Evolutionary conservation across 2,888 invertebrate genomes (phyloP), one percentile per base, ranked within the genome.

Genomic region (Athalia rosae): DNA sequence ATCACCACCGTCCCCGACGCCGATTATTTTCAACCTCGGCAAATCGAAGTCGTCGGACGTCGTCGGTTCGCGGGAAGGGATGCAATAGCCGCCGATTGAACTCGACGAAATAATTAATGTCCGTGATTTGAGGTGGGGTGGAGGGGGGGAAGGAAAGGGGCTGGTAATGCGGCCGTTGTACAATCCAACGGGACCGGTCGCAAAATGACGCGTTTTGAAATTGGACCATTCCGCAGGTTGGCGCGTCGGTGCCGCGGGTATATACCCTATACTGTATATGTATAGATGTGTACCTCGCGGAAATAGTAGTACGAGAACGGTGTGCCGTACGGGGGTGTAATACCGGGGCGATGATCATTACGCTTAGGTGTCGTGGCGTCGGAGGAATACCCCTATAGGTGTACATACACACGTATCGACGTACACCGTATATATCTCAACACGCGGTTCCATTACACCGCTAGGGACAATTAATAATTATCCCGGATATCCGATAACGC

Each of bases 381-480:
- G 53, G n/a, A 53, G n/a, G 53, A 28, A n/a, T n/a, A 15, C n/a
- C 13, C 13, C 11, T 9, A 6, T 15, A 13, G 59, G 11, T 13
- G n/a, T 6, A n/a, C n/a, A n/a, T n/a, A n/a, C n/a, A n/a, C n/a
- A 59, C 0, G 4, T 7, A 13, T 61, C 13, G 8, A 8, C 8
- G 8, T 13, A 13, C 28, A 15, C 61, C 28, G 15, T 28, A 28
- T 28, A 28, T 61, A 61, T 4, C n/a, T 15, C 8, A 8, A 13
- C 61, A 15, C 53, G 41, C 53, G 47, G 53, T 47, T 53, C 4
- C 84, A 28, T 28, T 28, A 28, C 85, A 86, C 80, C 81, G 82
- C 71, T 77, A 79, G 80, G 80, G 85, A 85, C 85, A 84, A 87
- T 87, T 86, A 86, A 86, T 86, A 88, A 88, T 87, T 85, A 86